These are phyloP conservation scores for Apus apus DNA, from an alignment of 2,113 vertebrate species.

Conservation along the genomic window DNA sequence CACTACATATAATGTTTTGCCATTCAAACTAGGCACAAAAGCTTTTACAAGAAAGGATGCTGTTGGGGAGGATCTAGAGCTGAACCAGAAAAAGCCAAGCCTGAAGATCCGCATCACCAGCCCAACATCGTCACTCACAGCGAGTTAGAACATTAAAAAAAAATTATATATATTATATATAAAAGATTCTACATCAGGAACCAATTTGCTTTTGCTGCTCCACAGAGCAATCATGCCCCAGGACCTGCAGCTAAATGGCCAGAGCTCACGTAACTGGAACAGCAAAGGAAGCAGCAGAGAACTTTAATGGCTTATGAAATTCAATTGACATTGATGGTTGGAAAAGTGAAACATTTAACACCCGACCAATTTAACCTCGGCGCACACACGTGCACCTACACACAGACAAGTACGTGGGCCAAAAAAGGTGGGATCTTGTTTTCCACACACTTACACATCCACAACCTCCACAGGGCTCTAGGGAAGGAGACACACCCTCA, in stretches of 20 bases:
- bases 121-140: not conserved
- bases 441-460: rapidly evolving
- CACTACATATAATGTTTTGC: not conserved
- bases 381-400: rapidly evolving
- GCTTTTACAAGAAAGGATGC: not conserved
- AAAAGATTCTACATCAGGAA: conserved; percentile 38
- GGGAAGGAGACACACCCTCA: not conserved
- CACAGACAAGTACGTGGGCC: not conserved
- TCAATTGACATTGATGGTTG: conserved; percentile 58
- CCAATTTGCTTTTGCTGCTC: conserved; percentile 59
- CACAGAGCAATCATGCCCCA: conserved; percentile 51
- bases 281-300: conserved; percentile 40
- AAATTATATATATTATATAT: not conserved
- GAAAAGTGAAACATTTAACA: conserved; percentile 47
- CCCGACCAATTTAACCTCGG: not conserved
- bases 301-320: conserved; percentile 62
- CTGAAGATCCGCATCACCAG: not conserved
- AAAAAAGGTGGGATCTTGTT: not conserved
- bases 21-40: not conserved
- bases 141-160: not conserved
- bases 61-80: not conserved
- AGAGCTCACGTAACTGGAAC: conserved; percentile 38
- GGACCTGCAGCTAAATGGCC: conserved; percentile 55
- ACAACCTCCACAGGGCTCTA: rapidly evolving
- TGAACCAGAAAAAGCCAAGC: not conserved